Evolutionary conservation across 2,113 vertebrate genomes (phyloP).

Genomic region (Hemibates koningsi): DNA sequence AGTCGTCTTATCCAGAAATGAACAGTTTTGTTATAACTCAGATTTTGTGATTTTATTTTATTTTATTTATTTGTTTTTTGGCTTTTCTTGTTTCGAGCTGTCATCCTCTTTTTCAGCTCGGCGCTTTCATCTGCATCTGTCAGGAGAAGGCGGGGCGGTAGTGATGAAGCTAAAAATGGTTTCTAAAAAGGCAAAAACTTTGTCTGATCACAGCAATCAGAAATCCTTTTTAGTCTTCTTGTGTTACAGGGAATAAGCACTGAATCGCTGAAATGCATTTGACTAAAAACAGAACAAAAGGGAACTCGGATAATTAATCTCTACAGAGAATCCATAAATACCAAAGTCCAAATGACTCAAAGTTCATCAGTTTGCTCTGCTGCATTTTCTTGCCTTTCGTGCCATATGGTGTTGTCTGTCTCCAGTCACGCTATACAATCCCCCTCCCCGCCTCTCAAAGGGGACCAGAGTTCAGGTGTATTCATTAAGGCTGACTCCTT

Average conservation of each 20-base stretch:
- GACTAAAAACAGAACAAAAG: not conserved
- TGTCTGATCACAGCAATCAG: not conserved
- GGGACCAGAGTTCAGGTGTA: conserved; percentile 33
- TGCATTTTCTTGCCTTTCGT: not conserved
- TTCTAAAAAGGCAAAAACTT: not conserved
- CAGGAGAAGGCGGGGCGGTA: not conserved
- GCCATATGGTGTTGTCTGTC: conserved; percentile 21
- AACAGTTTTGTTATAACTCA: not conserved
- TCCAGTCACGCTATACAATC: not conserved
- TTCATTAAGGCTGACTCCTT: conserved; percentile 16
- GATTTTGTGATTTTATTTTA: not conserved
- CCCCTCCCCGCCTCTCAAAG: not conserved
- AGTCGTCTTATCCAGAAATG: not conserved
- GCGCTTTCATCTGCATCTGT: conserved; percentile 8
- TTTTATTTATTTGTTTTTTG: not conserved
- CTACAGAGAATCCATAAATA: conserved; percentile 8
- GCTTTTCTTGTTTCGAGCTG: not conserved
- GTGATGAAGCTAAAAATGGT: conserved; percentile 18
- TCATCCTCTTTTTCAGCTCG: conserved; percentile 1
- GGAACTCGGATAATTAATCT: not conserved
- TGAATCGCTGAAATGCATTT: not conserved
- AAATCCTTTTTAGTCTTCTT: not conserved
- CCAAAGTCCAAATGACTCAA: not conserved
- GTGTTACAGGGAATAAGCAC: not conserved
- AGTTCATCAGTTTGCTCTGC: not conserved